A percentile compares a stretch with the other conserved stretches of the same genome.
Conservation (phyloP, 2,888 invertebrate species). For the Pinctada fucata region DNA sequence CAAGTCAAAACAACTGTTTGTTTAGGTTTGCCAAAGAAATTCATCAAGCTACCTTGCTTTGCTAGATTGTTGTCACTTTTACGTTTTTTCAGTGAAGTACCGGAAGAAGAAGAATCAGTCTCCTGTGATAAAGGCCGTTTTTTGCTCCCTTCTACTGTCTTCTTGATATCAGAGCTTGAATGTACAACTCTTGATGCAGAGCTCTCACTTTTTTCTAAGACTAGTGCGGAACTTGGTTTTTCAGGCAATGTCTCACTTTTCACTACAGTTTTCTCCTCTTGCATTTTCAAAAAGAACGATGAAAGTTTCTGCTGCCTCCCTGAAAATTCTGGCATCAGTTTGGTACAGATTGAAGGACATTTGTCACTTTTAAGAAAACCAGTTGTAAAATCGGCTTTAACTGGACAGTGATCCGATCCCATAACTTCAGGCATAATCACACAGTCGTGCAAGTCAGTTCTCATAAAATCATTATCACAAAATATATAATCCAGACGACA, state of each 20-base stretch:
- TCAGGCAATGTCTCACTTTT: not conserved
- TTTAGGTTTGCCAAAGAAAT: constrained; percentile 50
- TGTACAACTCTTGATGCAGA: not conserved
- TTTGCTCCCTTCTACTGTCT: not conserved
- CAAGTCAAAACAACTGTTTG: not conserved
- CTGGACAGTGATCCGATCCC: constrained; percentile 80
- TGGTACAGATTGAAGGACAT: constrained; percentile 77
- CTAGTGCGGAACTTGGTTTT: not conserved
- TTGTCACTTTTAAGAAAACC: constrained; percentile 61
- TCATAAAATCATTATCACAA: constrained; percentile 65
- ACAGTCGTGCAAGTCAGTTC: constrained; percentile 63
- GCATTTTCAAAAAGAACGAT: constrained; percentile 64
- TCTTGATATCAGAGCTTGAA: not conserved
- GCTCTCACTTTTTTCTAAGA: not conserved
- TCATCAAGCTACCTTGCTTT: constrained; percentile 53
- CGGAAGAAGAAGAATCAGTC: not conserved
- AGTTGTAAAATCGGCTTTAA: constrained; percentile 70
- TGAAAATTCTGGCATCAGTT: constrained; percentile 78
- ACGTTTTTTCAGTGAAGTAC: constrained; percentile 8
- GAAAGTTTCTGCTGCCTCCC: constrained; percentile 76
- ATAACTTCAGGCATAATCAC: constrained; percentile 68
- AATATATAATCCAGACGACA: constrained; percentile 79
- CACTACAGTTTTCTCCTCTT: not conserved
- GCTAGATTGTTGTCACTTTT: not conserved
- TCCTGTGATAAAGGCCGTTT: constrained; percentile 24